Evolutionary conservation across 2,113 vertebrate genomes (phyloP).

Genomic region (Kryptolebias marmoratus): DNA sequence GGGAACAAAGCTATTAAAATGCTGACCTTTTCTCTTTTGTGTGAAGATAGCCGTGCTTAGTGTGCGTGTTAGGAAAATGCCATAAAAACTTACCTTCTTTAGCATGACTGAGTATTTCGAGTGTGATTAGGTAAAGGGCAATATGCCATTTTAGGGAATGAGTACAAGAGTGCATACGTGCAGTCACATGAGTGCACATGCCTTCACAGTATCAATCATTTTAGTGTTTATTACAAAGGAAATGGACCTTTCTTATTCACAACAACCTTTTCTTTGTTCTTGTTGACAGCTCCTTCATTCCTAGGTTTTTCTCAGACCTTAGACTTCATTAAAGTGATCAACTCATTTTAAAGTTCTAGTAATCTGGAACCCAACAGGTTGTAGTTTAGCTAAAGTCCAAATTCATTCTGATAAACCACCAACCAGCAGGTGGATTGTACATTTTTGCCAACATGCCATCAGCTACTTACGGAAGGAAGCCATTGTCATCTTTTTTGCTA

Average conservation of each 20-base stretch:
- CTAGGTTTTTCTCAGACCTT: conserved; percentile 13
- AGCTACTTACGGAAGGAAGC: conserved; percentile 40
- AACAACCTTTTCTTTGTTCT: conserved; percentile 18
- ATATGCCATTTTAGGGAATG: conserved; percentile 62
- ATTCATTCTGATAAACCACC: conserved; percentile 43
- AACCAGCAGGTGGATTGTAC: conserved; percentile 50
- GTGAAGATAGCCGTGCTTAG: conserved; percentile 22
- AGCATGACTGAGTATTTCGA: conserved; percentile 62
- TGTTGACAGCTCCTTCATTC: conserved; percentile 1
- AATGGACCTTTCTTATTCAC: conserved; percentile 4
- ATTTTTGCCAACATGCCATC: conserved; percentile 52
- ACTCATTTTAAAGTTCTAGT: conserved; percentile 36
- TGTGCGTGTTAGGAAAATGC: conserved; percentile 31
- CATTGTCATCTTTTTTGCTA: conserved; percentile 58
- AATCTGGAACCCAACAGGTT: conserved; percentile 35
- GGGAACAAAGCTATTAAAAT: conserved; percentile 74
- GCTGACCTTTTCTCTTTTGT: conserved; percentile 75
- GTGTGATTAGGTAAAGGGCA: conserved; percentile 66
- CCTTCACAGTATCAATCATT: conserved; percentile 3
- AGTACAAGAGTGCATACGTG: conserved; percentile 22
- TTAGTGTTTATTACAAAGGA: conserved; percentile 19
- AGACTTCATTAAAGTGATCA: conserved; percentile 37
- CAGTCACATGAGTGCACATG: not conserved
- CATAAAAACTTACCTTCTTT: conserved; percentile 64
- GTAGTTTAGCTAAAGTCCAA: conserved; percentile 24